Evolutionary conservation across 1,140 invertebrate species (phyloP), one percentile per base, ranked within the genome.

Genomic region (Drosophila sturtevanti): DNA sequence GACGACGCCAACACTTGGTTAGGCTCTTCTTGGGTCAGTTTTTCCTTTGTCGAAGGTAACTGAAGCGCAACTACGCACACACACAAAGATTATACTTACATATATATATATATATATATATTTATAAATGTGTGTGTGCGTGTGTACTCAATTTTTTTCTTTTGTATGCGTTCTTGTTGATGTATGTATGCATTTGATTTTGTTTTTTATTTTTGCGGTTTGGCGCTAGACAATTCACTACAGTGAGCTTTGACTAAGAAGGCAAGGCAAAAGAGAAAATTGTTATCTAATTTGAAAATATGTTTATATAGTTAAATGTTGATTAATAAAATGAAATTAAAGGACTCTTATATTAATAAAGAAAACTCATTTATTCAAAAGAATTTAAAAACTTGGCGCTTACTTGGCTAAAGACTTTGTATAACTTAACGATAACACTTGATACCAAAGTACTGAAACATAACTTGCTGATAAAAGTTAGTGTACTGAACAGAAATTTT

Each of bases 21-120:
- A 35, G 27, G 14, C 54, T 18, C 38, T 52, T 61, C 52, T 65
- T 31, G 51, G 66, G 61, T 61, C 74, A 58, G 61, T 61, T 67
- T 72, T 77, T 75, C 62, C 66, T 78, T 81, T 87, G 81, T 85
- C 64, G 74, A 87, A 78, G 78, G 81, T 72, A 85, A 87, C 82
- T 85, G 82, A 87, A 87, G 74, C 81, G 81, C 78, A 73, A 81
- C 74, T 48, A 55, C 65, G 69, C 37, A 55, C 58, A 55, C 51
- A 72, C 63, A 60, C 63, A 27, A 44, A 68, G 51, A 62, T 41
- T 41, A 61, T n/a, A 51, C n/a, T n/a, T 18, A n/a, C 51, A 37
- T 35, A 56, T 58, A 38, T 3, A 14, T n/a, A 38, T 11, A 12
- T 1, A 12, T 24, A 35, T 24, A 16, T 37, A n/a, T 34, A 16